Conservation (phyloP, 2,888 invertebrate genomes). For the Pammene fasciana region DNA sequence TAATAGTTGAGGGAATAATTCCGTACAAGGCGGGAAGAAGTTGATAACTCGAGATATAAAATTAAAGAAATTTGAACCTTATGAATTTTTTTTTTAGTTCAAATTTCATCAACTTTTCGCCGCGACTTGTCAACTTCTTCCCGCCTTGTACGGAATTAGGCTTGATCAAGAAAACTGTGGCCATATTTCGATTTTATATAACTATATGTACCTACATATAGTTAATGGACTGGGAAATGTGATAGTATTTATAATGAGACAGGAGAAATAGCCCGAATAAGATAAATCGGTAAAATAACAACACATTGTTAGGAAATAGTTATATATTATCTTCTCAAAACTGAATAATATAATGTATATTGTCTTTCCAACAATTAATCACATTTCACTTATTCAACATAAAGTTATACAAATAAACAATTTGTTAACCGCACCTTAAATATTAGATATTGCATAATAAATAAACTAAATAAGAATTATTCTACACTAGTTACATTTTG, state of each 20-base stretch:
- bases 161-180: too few species aligned
- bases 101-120: too few species aligned
- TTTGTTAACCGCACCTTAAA: constrained; percentile 61
- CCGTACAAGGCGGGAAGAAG: too few species aligned
- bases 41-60: too few species aligned
- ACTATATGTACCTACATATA: not conserved
- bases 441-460: constrained; percentile 36
- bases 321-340: constrained; percentile 66
- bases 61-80: too few species aligned
- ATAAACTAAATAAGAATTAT: constrained; percentile 25
- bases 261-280: not conserved
- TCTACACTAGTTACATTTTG: constrained; percentile 28
- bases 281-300: constrained; percentile 6
- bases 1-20: too few species aligned
- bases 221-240: not conserved
- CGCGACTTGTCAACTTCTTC: too few species aligned
- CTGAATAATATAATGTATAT: constrained; percentile 58
- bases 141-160: too few species aligned
- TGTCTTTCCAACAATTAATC: constrained; percentile 67
- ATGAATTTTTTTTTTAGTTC: too few species aligned
- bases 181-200: too few species aligned
- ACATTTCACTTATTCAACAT: constrained; percentile 62
- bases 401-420: constrained; percentile 58
- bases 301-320: constrained; percentile 28
- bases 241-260: not conserved